A percentile compares a stretch with the other conserved stretches of the same genome.
Conservation (phyloP, 2,113 vertebrate genomes). For the Muscicapa adusta region DNA sequence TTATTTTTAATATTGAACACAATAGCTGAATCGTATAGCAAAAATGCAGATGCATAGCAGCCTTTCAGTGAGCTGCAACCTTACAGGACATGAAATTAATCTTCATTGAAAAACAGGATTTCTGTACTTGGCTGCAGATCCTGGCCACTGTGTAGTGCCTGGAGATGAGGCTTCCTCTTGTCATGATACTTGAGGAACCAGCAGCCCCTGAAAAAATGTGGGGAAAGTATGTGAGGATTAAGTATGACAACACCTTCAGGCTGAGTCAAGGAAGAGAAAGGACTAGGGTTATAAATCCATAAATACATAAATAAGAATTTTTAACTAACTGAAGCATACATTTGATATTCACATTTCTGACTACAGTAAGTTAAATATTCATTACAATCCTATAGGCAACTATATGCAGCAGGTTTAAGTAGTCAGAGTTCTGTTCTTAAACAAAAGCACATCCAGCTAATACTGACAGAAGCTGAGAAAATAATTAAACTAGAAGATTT, state of each 20-base stretch:
- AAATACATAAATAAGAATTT: not conserved
- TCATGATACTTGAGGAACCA: not conserved
- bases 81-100: not conserved
- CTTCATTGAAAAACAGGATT: not conserved
- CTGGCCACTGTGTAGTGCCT: not conserved
- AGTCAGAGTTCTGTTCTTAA: not conserved
- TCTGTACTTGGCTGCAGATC: not conserved
- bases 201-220: not conserved
- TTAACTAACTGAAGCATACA: not conserved
- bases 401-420: not conserved
- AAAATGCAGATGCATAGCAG: not conserved
- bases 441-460: not conserved
- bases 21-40: not conserved
- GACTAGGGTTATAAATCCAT: not conserved
- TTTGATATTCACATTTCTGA: not conserved
- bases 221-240: not conserved
- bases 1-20: not conserved
- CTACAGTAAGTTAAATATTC: not conserved
- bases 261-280: not conserved
- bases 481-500: not conserved
- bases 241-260: not conserved
- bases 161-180: not conserved
- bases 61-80: not conserved
- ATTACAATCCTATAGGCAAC: not conserved
- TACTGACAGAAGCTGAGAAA: not conserved